phyloP scores from a whole-genome alignment of 2,888 invertebrate species.

The Panzeria rudis region DNA sequence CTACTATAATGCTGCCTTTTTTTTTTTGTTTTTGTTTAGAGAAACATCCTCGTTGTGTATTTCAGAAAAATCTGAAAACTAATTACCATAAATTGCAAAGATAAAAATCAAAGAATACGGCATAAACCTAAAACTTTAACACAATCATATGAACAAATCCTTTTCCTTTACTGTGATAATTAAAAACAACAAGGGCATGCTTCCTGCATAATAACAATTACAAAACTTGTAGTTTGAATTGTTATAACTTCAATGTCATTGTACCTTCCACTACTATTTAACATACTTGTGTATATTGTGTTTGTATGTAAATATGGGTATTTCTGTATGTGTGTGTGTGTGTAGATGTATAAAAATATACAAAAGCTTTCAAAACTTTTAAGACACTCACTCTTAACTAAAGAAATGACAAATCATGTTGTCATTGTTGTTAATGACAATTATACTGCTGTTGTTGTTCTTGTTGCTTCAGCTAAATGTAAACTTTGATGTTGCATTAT shows the following conservation, averaged over 20 bases:
- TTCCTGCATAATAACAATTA: not conserved
- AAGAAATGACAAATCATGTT: constrained; percentile 18
- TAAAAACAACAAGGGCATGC: constrained; percentile 12
- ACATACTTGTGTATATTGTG: not conserved
- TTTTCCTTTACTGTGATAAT: constrained; percentile 2
- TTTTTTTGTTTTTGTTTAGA: not conserved
- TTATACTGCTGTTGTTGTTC: constrained; percentile 14
- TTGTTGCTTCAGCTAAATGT: not conserved
- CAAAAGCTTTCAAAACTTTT: constrained; percentile 30
- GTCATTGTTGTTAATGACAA: constrained; percentile 11
- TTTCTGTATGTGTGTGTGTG: not conserved
- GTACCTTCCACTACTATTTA: not conserved
- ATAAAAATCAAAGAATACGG: not conserved
- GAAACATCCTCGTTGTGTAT: no score
- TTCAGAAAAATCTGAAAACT: not conserved
- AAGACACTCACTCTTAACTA: constrained; percentile 23
- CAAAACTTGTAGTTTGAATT: not conserved
- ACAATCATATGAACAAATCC: constrained; percentile 1
- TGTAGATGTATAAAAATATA: not conserved
- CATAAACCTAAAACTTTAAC: not conserved
- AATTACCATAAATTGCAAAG: not conserved
- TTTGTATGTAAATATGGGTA: not conserved
- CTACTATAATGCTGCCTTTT: not conserved
- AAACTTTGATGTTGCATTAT: constrained; percentile 16
- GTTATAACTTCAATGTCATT: not conserved